phyloP scores from a whole-genome alignment of 2,888 invertebrate genomes.

The Hirtodrosophila trivittata region DNA sequence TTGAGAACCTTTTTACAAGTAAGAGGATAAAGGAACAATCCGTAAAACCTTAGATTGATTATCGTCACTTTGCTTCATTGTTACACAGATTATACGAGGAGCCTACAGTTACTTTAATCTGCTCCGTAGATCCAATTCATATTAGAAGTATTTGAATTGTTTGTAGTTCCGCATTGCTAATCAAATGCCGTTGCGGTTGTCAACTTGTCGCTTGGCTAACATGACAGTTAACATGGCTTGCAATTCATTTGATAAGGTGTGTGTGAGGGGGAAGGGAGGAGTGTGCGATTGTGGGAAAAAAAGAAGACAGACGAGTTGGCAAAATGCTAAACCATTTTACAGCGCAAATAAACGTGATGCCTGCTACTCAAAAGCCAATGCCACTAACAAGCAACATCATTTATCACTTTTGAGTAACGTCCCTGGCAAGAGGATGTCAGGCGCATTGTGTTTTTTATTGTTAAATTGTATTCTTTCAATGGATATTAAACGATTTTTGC shows the following conservation, averaged over 20 bases:
- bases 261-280: neutral
- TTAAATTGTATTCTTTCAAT: conserved; percentile 51
- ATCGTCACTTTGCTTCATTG: neutral
- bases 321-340: conserved; percentile 70
- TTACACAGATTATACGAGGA: conserved; percentile 73
- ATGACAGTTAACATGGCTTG: conserved; percentile 77
- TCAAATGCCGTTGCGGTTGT: conserved; percentile 64
- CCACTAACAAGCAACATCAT: conserved; percentile 68
- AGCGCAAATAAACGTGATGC: conserved; percentile 68
- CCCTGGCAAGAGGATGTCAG: conserved; percentile 40
- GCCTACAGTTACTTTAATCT: conserved; percentile 80
- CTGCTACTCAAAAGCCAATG: conserved; percentile 65
- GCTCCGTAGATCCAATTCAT: conserved; percentile 59
- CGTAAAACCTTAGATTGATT: neutral
- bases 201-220: conserved; percentile 69
- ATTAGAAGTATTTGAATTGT: conserved; percentile 28
- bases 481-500: conserved; percentile 62
- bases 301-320: conserved; percentile 34
- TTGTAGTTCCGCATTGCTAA: conserved; percentile 32
- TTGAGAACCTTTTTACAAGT: conserved; percentile 77
- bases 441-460: conserved; percentile 64
- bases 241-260: conserved; percentile 52
- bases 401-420: conserved; percentile 67
- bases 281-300: conserved; percentile 18
- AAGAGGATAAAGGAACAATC: conserved; percentile 5